A percentile compares a stretch with the other conserved stretches of the same genome.
Conservation (phyloP, 2,113 vertebrate species). For the Solea senegalensis region DNA sequence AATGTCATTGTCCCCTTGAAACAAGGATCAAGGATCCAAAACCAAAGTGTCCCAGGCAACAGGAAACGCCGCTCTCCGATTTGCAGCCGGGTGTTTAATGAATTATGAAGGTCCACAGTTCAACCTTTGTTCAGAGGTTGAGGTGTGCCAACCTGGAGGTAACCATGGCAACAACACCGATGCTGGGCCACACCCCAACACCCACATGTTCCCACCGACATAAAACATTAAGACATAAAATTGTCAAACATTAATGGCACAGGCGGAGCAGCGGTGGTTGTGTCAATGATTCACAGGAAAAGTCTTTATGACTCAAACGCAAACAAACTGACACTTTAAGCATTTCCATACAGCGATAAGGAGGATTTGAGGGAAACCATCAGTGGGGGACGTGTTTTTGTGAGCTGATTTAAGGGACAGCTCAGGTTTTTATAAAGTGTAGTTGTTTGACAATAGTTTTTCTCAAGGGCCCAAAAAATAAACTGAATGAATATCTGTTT, state of each 20-base stretch:
- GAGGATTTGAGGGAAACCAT: too few relatives aligned
- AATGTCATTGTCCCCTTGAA: not conserved
- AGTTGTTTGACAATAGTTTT: too few relatives aligned
- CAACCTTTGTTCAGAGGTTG: not conserved
- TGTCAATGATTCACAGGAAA: constrained; percentile 23
- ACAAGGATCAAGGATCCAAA: not conserved
- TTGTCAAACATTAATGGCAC: constrained; percentile 55
- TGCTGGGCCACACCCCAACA: not conserved
- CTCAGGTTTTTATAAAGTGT: too few relatives aligned
- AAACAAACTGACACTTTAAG: not conserved
- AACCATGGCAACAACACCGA: not conserved
- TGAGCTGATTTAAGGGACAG: too few relatives aligned
- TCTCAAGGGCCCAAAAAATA: too few relatives aligned
- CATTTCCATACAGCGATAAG: not conserved
- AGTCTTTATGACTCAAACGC: constrained; percentile 14
- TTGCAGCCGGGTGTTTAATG: not conserved
- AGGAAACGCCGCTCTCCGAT: not conserved
- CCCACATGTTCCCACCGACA: constrained; percentile 9
- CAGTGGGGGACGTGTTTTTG: too few relatives aligned
- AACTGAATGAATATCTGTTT: too few relatives aligned
- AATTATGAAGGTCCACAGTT: not conserved
- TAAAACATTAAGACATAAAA: constrained; percentile 35
- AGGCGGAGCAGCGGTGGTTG: not conserved
- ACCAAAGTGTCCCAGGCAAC: not conserved
- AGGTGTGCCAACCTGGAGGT: not conserved